These are phyloP conservation scores for Chromobotia macracanthus DNA, from an alignment of 2,797 vertebrate genomes.

Conservation along the genomic window DNA sequence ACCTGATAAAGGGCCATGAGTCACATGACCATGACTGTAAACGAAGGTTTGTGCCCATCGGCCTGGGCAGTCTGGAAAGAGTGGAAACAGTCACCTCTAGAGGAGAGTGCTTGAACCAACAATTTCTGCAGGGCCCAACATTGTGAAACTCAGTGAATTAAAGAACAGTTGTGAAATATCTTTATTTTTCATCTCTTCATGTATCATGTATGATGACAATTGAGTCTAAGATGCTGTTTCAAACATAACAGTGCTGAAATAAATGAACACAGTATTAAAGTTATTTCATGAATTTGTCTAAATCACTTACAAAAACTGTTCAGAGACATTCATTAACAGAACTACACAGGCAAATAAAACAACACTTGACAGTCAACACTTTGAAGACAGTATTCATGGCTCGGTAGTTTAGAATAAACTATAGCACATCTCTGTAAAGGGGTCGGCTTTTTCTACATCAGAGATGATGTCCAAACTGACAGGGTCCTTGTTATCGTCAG, in stretches of 20 bases:
- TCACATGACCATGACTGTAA: slow-evolving; percentile 33
- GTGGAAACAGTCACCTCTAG: slow-evolving; percentile 43
- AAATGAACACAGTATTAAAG: not conserved
- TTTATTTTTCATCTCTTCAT: not conserved
- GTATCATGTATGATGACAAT: not conserved
- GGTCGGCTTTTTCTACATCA: not conserved
- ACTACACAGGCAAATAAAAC: not conserved
- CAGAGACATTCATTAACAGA: not conserved
- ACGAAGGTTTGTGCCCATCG: slow-evolving; percentile 42
- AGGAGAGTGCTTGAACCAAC: slow-evolving; percentile 54
- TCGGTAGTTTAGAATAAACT: slow-evolving; percentile 10
- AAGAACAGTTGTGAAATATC: not conserved
- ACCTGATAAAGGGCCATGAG: slow-evolving; percentile 36
- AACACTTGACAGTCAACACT: not conserved
- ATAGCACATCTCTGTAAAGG: slow-evolving; percentile 16
- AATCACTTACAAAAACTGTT: not conserved
- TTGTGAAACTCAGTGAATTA: no score
- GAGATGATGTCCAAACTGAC: not conserved
- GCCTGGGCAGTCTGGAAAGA: not conserved
- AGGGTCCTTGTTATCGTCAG: not conserved
- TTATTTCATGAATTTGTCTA: not conserved
- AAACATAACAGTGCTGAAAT: slow-evolving; percentile 6
- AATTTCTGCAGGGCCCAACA: not conserved
- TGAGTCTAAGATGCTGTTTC: not conserved
- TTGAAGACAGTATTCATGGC: not conserved